phyloP scores from a whole-genome alignment of 35 echinoderm and acorn worm genomes.

The Lytechinus pictus region DNA sequence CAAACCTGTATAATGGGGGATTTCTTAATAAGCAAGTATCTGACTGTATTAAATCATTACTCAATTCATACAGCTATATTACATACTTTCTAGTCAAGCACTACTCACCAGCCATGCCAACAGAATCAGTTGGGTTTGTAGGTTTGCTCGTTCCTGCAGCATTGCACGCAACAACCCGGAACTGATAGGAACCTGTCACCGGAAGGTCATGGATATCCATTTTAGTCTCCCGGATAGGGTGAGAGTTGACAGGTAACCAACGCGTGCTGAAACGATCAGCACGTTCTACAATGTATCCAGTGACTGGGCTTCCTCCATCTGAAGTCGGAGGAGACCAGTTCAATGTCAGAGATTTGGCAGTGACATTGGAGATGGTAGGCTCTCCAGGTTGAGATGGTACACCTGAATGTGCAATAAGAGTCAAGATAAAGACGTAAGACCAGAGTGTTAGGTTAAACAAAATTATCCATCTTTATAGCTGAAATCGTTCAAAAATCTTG shows the following conservation, averaged over 20 bases:
- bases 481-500: too few relatives aligned
- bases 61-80: too few relatives aligned
- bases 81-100: too few relatives aligned
- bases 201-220: conserved; percentile 73
- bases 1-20: too few relatives aligned
- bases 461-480: too few relatives aligned
- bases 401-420: conserved; percentile 35
- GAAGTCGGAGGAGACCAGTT: conserved; percentile 71
- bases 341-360: conserved; percentile 65
- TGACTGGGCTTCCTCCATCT: conserved; percentile 89
- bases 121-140: conserved; percentile 60
- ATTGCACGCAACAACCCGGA: conserved; percentile 81
- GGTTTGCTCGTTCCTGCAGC: conserved; percentile 78
- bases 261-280: conserved; percentile 73
- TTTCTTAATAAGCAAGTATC: too few relatives aligned
- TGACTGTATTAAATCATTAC: too few relatives aligned
- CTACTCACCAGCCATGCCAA: conserved; percentile 72
- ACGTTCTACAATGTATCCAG: conserved; percentile 84
- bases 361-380: conserved; percentile 80
- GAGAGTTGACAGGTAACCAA: conserved; percentile 69
- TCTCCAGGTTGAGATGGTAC: conserved; percentile 69
- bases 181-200: conserved; percentile 72
- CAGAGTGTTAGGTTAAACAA: too few relatives aligned
- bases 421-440: too few relatives aligned
- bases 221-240: conserved; percentile 62